These are phyloP conservation scores for Falco rusticolus DNA, from an alignment of 2,797 vertebrate genomes.

Conservation along the genomic window DNA sequence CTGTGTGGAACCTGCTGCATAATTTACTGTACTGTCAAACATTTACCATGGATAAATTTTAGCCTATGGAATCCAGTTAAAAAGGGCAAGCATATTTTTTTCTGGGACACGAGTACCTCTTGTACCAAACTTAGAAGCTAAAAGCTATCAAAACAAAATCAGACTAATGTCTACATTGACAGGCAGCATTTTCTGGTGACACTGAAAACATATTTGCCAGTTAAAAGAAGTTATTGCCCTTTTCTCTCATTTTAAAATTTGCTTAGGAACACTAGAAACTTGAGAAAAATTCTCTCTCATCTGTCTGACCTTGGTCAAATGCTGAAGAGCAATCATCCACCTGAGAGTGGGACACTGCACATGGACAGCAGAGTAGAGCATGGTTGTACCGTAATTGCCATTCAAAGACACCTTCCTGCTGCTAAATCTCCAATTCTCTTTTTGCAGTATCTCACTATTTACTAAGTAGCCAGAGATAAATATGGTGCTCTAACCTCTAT, in stretches of 20 bases:
- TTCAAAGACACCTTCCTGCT: background rate
- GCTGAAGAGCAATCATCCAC: background rate
- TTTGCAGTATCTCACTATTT: background rate
- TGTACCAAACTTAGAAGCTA: background rate
- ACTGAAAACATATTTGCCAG: background rate
- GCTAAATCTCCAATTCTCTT: background rate
- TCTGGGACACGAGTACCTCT: background rate
- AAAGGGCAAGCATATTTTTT: background rate
- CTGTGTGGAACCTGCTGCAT: background rate
- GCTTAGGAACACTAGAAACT: background rate
- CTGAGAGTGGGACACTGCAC: background rate
- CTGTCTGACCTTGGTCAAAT: background rate
- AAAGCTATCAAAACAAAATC: background rate
- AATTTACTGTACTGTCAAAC: background rate
- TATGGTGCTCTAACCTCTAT: background rate
- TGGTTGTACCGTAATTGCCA: background rate
- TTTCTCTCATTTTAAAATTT: background rate
- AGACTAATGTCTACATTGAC: background rate
- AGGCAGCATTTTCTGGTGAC: background rate
- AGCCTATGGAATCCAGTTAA: background rate
- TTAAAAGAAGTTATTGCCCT: background rate
- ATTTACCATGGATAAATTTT: background rate
- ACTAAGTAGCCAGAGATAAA: constrained; percentile 8
- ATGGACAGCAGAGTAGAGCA: background rate
- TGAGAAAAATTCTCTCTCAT: background rate